Evolutionary conservation across 2,113 vertebrate genomes (phyloP).

Genomic region (Gavia stellata): DNA sequence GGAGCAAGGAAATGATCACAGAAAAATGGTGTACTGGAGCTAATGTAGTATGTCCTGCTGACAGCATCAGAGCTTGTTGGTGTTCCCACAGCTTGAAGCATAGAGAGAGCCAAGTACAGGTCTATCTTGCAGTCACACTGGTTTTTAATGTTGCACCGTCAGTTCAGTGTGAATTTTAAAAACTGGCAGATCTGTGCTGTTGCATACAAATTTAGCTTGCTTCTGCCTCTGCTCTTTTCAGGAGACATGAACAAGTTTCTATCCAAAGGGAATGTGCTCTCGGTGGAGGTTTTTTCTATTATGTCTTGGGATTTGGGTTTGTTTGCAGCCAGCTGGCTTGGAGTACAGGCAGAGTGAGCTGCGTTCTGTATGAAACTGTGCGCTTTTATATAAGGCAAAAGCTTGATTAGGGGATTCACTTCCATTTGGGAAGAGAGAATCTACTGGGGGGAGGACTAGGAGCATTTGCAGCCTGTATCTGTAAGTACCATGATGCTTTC

Average conservation of each 20-base stretch:
- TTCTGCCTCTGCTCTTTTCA: neutral
- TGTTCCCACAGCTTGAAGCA: slow-evolving; percentile 7
- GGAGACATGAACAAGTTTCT: neutral
- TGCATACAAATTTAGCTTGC: neutral
- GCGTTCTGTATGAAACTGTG: neutral
- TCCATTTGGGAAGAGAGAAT: neutral
- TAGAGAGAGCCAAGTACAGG: neutral
- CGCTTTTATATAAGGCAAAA: neutral
- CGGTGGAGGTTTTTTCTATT: neutral
- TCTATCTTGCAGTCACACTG: neutral
- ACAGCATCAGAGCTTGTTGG: neutral
- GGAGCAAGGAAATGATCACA: neutral
- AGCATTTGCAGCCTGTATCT: neutral
- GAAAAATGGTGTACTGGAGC: neutral
- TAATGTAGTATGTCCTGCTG: neutral
- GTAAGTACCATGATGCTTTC: neutral
- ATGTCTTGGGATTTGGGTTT: neutral
- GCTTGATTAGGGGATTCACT: neutral
- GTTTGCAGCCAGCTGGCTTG: slow-evolving; percentile 18
- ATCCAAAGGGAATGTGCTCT: neutral
- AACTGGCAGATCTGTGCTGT: neutral
- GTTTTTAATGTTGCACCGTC: neutral
- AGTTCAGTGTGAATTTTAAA: neutral
- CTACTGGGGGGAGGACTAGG: neutral
- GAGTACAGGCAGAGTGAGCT: neutral